phyloP scores from a whole-genome alignment of 2,113 vertebrate genomes.

The Corynorhinus townsendii region DNA sequence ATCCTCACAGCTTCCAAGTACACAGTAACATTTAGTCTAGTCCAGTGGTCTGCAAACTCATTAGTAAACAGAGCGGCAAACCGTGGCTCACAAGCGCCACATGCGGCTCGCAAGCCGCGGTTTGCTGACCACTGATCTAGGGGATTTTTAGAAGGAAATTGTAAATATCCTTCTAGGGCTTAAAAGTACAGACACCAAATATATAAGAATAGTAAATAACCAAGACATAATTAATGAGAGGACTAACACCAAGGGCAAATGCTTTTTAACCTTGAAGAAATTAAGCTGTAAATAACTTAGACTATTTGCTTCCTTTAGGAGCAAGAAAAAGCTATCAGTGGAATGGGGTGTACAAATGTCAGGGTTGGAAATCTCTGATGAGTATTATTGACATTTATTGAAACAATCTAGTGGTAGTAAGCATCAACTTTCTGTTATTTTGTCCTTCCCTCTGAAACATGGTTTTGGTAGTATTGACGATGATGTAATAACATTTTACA shows the following conservation, averaged over 20 bases:
- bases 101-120: no score
- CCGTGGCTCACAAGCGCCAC: no score
- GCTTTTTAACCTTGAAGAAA: background rate
- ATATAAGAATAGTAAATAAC: background rate
- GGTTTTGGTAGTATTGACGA: background rate
- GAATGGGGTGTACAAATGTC: background rate
- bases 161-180: background rate
- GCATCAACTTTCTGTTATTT: background rate
- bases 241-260: background rate
- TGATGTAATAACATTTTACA: background rate
- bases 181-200: background rate
- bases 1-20: no score
- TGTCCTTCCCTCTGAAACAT: background rate
- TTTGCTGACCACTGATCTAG: no score
- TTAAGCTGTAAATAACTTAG: background rate
- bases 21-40: no score
- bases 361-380: background rate
- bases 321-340: background rate
- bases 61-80: no score
- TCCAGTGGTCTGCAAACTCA: no score
- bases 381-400: background rate
- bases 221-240: background rate
- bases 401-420: background rate
- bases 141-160: background rate
- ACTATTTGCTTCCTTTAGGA: background rate